Conservation (phyloP, 2,113 vertebrate genomes). For the Grammomys surdaster region DNA sequence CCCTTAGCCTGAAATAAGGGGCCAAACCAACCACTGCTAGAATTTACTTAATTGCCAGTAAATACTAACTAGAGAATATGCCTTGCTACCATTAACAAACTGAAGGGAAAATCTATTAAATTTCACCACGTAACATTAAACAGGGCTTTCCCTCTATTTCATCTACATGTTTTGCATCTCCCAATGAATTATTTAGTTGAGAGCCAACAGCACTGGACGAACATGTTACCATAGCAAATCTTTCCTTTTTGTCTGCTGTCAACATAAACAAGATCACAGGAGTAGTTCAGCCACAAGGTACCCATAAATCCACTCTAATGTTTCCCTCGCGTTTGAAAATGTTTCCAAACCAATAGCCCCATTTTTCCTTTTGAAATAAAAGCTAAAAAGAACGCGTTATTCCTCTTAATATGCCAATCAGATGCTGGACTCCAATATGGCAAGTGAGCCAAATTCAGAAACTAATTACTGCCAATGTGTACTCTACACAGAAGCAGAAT, state of each 20-base stretch:
- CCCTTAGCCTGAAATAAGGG: neutral
- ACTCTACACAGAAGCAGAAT: neutral
- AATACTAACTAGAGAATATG: neutral
- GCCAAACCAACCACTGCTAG: neutral
- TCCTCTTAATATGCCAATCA: neutral
- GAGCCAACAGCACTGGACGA: neutral
- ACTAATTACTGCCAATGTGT: neutral
- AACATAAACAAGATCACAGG: neutral
- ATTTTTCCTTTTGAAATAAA: neutral
- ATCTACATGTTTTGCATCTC: neutral
- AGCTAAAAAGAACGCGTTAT: neutral
- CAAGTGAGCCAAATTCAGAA: neutral
- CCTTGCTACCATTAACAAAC: neutral
- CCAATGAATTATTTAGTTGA: conserved; percentile 25
- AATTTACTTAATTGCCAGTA: neutral
- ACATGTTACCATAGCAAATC: neutral
- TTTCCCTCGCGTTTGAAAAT: neutral
- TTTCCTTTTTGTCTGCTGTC: neutral
- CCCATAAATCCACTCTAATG: neutral
- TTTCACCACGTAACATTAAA: neutral
- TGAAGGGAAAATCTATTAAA: neutral
- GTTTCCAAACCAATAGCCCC: neutral
- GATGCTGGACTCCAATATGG: neutral
- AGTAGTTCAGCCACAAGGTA: neutral
- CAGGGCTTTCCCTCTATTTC: neutral